Evolutionary conservation across 2,888 invertebrate species (phyloP), one percentile per base, ranked within the genome.

Genomic region (Caenorhabditis doughertyi): DNA sequence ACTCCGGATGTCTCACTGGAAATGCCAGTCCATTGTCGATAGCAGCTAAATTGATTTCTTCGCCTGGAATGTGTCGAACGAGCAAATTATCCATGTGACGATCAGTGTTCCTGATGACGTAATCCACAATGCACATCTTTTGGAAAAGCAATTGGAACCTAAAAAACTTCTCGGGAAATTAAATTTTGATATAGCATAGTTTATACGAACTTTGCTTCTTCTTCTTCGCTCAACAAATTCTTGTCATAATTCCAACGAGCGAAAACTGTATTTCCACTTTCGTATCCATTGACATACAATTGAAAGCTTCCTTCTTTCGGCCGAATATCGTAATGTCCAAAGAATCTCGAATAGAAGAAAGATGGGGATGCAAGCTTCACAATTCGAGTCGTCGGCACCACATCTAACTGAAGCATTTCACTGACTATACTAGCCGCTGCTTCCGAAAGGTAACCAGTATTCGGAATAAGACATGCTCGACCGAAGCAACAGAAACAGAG

Each of bases 61-160:
- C 55, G 8, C 89, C 89, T 0, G 89, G 87, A 9, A 90, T 76
- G 71, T 90, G 89, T 70, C 88, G 87, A 60, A 99, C 97, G 62
- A 99, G 94, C 98, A 99, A 98, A 93, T 99, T 99, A 93, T 99
- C 98, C 93, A 98, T 98, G 80, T 98, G 98, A 90, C 99, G 94
- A 72, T 90, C 90, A 9, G 90, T 90, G 79, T 90, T 90, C 13
- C 90, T 82, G 32, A 90, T 90, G 16, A 89, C 84, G 65, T 90
- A 90, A 80, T 90, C 90, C 35, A 90, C 81, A 16, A 90, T 88
- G 82, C 89, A 87, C 89, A 90, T 85, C 44, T 87, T 95, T 92
- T 99, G 98, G 93, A 98, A 98, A 92, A 97, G 95, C 70, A 95
- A 93, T 92, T 97, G 97, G 93, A 99, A 98, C 21, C 65, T 65